phyloP scores from a whole-genome alignment of 2,797 vertebrate species.

The Caiman crocodilus region DNA sequence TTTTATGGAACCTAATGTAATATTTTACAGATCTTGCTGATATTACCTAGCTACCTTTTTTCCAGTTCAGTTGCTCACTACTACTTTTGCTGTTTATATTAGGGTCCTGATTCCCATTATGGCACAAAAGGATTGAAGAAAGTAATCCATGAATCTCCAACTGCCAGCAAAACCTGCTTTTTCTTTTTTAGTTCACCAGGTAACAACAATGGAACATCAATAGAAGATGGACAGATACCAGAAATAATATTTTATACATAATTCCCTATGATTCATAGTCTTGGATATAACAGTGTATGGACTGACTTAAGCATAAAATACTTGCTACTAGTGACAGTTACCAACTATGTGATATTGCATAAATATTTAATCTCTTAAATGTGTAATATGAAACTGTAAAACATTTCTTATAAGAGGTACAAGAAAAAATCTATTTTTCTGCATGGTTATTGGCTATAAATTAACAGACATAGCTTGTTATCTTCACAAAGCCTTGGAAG shows the following conservation, averaged over 20 bases:
- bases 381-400: constrained; percentile 49
- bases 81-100: constrained; percentile 35
- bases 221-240: constrained; percentile 98
- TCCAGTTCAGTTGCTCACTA: not conserved
- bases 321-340: constrained; percentile 40
- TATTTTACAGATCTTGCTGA: not conserved
- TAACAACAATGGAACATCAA: constrained; percentile 98
- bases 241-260: constrained; percentile 99
- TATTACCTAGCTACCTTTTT: not conserved
- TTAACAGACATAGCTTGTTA: constrained; percentile 55
- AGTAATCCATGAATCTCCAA: constrained; percentile 92
- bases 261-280: not conserved
- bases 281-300: not conserved
- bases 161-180: constrained; percentile 96
- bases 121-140: constrained; percentile 97
- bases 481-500: constrained; percentile 30
- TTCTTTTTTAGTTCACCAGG: constrained; percentile 96
- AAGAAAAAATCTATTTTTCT: constrained; percentile 52
- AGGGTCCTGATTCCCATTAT: constrained; percentile 98
- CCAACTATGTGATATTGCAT: constrained; percentile 60
- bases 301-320: constrained; percentile 47
- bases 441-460: constrained; percentile 26
- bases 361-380: constrained; percentile 29
- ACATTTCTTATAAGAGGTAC: constrained; percentile 58
- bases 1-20: not conserved